Percentiles rank a stretch among this genome's conserved stretches.
phyloP scores from a whole-genome alignment of 1,140 invertebrate species.

The Cydia strobilella region DNA sequence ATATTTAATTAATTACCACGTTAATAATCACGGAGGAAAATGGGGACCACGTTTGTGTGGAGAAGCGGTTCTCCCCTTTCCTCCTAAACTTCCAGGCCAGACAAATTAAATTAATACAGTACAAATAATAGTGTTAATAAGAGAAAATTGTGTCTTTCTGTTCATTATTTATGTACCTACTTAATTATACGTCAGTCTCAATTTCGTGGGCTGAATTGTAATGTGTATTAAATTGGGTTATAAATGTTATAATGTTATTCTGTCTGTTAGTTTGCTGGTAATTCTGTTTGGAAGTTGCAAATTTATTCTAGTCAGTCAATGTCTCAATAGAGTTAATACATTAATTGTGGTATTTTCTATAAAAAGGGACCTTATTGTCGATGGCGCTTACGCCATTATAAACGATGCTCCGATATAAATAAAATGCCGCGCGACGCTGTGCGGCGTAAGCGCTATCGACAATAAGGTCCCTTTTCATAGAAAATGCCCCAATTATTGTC shows the following conservation, averaged over 20 bases:
- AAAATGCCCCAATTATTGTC: too few relatives aligned
- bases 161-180: conserved; percentile 25
- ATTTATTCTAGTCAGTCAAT: not conserved
- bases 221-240: not conserved
- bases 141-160: conserved; percentile 21
- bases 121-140: not conserved
- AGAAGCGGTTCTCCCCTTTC: too few relatives aligned
- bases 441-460: too few relatives aligned
- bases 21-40: too few relatives aligned
- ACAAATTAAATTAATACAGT: not conserved
- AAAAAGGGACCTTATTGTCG: too few relatives aligned
- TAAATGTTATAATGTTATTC: not conserved
- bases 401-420: too few relatives aligned
- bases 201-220: not conserved
- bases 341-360: too few relatives aligned
- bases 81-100: not conserved
- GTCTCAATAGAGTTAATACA: not conserved
- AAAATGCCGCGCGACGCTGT: too few relatives aligned
- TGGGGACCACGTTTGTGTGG: not conserved
- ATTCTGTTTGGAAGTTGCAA: not conserved
- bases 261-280: not conserved
- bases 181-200: conserved; percentile 3
- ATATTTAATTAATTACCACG: too few relatives aligned
- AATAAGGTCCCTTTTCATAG: too few relatives aligned
- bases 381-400: too few relatives aligned